Evolutionary conservation across 2,113 vertebrate genomes (phyloP), one percentile per base, ranked within the genome.

Genomic region (Nothobranchius furzeri): DNA sequence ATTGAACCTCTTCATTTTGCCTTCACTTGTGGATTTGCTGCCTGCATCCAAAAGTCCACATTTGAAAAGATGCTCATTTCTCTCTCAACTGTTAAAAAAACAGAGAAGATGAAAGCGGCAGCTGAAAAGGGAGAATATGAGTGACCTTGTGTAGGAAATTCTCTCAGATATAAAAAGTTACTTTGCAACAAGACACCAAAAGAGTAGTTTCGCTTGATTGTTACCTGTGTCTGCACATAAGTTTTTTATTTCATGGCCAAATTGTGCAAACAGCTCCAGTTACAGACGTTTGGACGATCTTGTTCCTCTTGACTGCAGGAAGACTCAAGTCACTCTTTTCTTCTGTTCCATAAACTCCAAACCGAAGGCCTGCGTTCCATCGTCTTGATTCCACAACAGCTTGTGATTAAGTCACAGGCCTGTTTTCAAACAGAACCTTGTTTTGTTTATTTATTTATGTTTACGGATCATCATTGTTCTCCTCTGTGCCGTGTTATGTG

Each of bases 1-100:
- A 83, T 85, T 81, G 79, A 85, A 87, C 81, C 83, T 85, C 83
- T 70, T 83, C 80, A 52, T 73, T 83, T 69, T 68, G 68, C 64
- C 60, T 61, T 81, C 78, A 56, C 62, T 40, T 24, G 76, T 35
- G 37, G 58, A 68, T 78, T 47, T 6, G 15, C 83, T 45, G 66
- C 56, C 76, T 63, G 73, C 84, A 83, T 86, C 74, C 57, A 68
- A 78, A 87, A 83, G 11, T 84, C 70, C 65, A 11, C 75, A 67
- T 9, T 62, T 68, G 62, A 56, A 78, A 68, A 68, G 60, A 75
- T 64, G n/a, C 52, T 58, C 53, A 75, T 67, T 57, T 37, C n/a
- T 48, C 53, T 9, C 45, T 59, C 3, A 2, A 37, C 45, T 46
- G 2, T 52, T 71, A 3, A 48, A 50, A 53, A 50, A 47, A 59